phyloP scores from a whole-genome alignment of 1,140 invertebrate species.

The Leptinotarsa defecta region DNA sequence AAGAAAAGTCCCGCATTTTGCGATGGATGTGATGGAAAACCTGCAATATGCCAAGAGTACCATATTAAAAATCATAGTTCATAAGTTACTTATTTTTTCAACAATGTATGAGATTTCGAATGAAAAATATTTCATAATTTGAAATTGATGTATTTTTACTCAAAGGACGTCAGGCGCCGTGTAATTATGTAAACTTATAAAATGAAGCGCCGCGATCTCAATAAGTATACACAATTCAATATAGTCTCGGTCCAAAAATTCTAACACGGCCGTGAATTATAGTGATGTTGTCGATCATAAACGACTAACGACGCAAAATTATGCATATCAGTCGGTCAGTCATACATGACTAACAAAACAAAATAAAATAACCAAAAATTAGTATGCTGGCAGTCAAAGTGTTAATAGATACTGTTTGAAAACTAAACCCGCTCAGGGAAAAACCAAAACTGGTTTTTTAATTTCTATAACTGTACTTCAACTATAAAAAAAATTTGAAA shows the following conservation, averaged over 20 bases:
- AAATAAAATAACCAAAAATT: no score
- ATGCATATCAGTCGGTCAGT: no score
- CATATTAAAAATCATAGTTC: slow-evolving; percentile 6
- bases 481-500: no score
- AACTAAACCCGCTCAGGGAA: no score
- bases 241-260: slow-evolving; percentile 3
- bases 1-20: neutral
- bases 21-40: slow-evolving; percentile 16
- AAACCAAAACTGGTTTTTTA: no score
- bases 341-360: no score
- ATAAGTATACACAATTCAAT: slow-evolving; percentile 18
- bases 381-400: no score
- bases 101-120: neutral
- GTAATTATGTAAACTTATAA: neutral
- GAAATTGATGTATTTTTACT: slow-evolving; percentile 16
- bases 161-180: neutral
- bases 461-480: no score
- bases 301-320: no score
- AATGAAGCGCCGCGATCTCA: neutral
- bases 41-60: slow-evolving; percentile 7
- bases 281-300: slow-evolving; percentile 6
- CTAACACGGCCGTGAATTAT: slow-evolving; percentile 6
- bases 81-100: slow-evolving; percentile 3
- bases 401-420: no score
- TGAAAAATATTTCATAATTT: slow-evolving; percentile 13